phyloP scores from a whole-genome alignment of 53 echinoderm and acorn worm genomes.

The Hippasteria phrygiana region DNA sequence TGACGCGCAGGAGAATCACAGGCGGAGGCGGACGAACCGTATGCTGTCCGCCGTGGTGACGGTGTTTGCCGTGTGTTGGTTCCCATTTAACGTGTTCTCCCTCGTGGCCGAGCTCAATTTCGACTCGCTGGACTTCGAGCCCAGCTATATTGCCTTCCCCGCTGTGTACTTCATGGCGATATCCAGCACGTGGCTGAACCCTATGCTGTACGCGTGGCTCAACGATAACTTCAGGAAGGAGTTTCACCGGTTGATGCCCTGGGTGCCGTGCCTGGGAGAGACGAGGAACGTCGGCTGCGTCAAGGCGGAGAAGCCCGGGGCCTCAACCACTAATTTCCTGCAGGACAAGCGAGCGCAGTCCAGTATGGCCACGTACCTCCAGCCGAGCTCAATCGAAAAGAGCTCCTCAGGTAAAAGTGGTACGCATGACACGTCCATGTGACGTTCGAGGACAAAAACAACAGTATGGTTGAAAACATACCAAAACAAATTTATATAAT shows the following conservation, averaged over 20 bases:
- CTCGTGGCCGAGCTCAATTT: constrained; percentile 22
- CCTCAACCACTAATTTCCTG: constrained; percentile 72
- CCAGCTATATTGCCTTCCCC: constrained; percentile 28
- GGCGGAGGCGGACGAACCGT: constrained; percentile 84
- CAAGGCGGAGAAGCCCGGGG: constrained; percentile 70
- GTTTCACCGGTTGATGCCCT: constrained; percentile 86
- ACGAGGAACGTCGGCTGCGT: constrained; percentile 69
- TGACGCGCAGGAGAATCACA: constrained; percentile 79
- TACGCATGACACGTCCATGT: constrained; percentile 57
- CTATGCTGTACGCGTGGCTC: constrained; percentile 90
- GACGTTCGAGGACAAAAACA: constrained; percentile 10
- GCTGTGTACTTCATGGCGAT: constrained; percentile 74
- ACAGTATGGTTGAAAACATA: not conserved
- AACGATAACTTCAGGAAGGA: constrained; percentile 96
- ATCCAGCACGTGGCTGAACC: constrained; percentile 82
- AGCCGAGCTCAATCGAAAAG: constrained; percentile 70
- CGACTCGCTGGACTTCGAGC: not conserved
- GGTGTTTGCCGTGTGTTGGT: constrained; percentile 87
- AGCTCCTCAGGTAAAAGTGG: constrained; percentile 57
- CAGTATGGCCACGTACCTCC: constrained; percentile 83
- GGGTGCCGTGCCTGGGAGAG: constrained; percentile 78
- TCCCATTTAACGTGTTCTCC: constrained; percentile 74
- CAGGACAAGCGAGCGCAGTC: constrained; percentile 69
- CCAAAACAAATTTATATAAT: too few relatives aligned
- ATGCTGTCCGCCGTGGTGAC: constrained; percentile 90